These are phyloP conservation scores for Escarpia spicata DNA, from an alignment of 2,888 invertebrate genomes.

Conservation along the genomic window DNA sequence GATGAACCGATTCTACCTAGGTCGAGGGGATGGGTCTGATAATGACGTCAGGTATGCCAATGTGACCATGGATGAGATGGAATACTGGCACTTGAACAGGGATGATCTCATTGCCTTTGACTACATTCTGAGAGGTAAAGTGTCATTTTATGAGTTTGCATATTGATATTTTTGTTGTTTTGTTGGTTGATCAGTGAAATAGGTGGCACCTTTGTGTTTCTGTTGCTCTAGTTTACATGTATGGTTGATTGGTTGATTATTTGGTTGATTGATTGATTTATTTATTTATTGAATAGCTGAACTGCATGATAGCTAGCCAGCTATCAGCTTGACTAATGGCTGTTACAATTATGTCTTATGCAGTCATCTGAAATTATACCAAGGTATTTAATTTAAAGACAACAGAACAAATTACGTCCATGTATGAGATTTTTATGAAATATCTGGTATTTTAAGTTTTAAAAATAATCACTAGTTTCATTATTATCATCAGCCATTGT, in stretches of 20 bases:
- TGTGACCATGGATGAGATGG: constrained; percentile 59
- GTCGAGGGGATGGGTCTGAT: constrained; percentile 36
- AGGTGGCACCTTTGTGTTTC: background rate
- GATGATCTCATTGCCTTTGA: constrained; percentile 59
- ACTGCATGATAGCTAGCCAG: background rate
- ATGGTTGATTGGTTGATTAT: background rate
- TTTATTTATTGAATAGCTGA: background rate
- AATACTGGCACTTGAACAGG: constrained; percentile 60
- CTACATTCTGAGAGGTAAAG: constrained; percentile 59
- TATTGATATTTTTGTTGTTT: background rate
- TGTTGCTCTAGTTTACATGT: background rate
- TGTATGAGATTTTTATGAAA: background rate
- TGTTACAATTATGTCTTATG: background rate
- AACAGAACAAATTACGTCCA: background rate
- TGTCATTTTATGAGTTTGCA: background rate
- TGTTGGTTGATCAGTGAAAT: background rate
- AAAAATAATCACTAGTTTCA: background rate
- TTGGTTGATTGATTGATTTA: background rate
- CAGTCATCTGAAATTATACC: background rate
- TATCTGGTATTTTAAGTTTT: background rate
- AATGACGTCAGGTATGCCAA: constrained; percentile 44
- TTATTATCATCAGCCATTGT: background rate
- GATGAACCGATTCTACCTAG: constrained; percentile 37
- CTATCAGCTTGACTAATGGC: background rate
- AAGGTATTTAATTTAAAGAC: background rate